Conservation (phyloP, 2,113 vertebrate species). For the Speoplatyrhinus poulsoni region DNA sequence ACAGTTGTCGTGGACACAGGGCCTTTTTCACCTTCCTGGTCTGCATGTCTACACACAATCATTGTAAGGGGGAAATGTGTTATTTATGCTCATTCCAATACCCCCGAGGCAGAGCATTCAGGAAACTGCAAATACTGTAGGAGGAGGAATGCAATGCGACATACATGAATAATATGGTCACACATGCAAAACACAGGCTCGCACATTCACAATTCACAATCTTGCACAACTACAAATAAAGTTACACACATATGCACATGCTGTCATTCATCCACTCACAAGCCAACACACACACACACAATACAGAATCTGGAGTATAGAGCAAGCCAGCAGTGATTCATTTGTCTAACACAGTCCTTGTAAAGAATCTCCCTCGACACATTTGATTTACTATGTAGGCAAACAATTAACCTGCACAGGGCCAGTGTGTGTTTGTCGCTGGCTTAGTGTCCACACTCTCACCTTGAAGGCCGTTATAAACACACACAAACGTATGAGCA, state of each 20-base stretch:
- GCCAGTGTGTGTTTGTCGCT: constrained; percentile 48
- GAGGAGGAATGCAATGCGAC: background rate
- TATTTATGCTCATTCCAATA: constrained; percentile 37
- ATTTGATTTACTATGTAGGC: constrained; percentile 71
- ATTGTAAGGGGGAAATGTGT: constrained; percentile 21
- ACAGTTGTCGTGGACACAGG: constrained; percentile 22
- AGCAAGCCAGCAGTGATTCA: constrained; percentile 54
- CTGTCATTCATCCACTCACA: background rate
- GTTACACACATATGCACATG: constrained; percentile 3
- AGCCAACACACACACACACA: background rate
- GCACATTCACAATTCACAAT: constrained; percentile 18
- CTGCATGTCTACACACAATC: constrained; percentile 24
- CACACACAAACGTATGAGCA: background rate
- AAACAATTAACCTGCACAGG: constrained; percentile 69
- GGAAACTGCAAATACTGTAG: constrained; percentile 20
- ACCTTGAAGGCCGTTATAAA: constrained; percentile 28
- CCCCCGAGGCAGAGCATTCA: constrained; percentile 13
- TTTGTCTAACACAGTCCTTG: constrained; percentile 60
- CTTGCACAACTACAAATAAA: constrained; percentile 1
- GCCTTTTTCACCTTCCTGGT: constrained; percentile 34
- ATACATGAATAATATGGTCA: constrained; percentile 32
- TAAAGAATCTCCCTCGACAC: constrained; percentile 68
- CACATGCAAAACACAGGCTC: constrained; percentile 1
- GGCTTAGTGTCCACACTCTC: constrained; percentile 48
- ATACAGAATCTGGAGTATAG: constrained; percentile 22